These are phyloP conservation scores for Triplophysa bombifrons DNA, from an alignment of 2,797 vertebrate genomes.

Conservation along the genomic window DNA sequence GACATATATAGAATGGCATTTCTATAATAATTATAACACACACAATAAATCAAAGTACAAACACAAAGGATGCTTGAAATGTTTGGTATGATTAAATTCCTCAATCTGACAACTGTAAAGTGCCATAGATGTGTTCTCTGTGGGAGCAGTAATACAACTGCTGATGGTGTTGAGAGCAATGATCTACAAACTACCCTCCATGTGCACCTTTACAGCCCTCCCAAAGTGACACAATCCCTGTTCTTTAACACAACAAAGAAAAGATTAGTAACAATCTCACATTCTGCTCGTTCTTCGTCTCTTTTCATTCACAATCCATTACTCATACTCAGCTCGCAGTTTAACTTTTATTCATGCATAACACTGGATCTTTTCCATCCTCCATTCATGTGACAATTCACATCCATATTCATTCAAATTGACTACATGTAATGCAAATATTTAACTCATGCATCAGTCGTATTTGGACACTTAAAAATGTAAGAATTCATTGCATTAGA, in stretches of 20 bases:
- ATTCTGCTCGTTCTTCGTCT: slow-evolving; percentile 16
- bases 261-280: slow-evolving; percentile 28
- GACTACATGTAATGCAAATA: neutral
- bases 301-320: slow-evolving; percentile 19
- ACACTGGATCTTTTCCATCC: neutral
- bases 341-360: neutral
- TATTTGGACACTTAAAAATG: neutral
- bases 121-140: neutral
- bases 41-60: neutral
- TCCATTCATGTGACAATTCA: neutral
- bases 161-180: slow-evolving; percentile 46
- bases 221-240: slow-evolving; percentile 65
- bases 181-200: slow-evolving; percentile 56
- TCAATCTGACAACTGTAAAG: neutral
- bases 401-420: neutral
- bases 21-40: neutral
- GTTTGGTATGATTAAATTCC: neutral
- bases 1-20: neutral
- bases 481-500: neutral
- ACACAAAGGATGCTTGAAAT: neutral
- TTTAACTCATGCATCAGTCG: neutral
- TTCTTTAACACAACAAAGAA: slow-evolving; percentile 56
- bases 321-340: neutral
- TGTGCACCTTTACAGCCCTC: slow-evolving; percentile 21
- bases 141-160: neutral